These are phyloP conservation scores for Paragorgia papillata DNA, from an alignment of 92 coral and sea anemone species.

Conservation along the genomic window DNA sequence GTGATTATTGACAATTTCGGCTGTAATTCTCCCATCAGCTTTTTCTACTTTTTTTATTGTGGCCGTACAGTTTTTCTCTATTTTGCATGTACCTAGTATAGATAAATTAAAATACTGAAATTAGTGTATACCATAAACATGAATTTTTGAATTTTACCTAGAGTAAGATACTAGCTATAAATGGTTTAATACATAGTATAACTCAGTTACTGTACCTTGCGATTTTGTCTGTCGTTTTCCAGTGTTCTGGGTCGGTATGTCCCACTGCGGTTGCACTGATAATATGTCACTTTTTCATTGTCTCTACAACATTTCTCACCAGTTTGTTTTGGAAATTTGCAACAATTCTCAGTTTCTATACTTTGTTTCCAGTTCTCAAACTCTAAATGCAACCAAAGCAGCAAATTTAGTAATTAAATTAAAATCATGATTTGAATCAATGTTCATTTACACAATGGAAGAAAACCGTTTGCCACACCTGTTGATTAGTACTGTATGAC, in stretches of 20 bases:
- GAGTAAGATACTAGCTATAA: too few relatives aligned
- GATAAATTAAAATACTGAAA: not conserved
- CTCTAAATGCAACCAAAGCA: conserved; percentile 13
- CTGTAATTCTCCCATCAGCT: conserved; percentile 38
- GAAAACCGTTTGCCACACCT: too few relatives aligned
- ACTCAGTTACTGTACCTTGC: too few relatives aligned
- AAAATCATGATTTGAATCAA: not conserved
- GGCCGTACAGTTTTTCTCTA: conserved; percentile 56
- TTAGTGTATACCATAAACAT: too few relatives aligned
- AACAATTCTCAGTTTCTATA: conserved; percentile 49
- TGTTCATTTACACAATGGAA: too few relatives aligned
- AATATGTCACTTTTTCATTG: conserved; percentile 46
- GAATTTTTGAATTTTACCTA: too few relatives aligned
- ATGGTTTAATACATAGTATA: too few relatives aligned
- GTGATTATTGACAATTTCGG: conserved; percentile 51
- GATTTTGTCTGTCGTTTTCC: conserved; percentile 32
- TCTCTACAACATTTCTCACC: conserved; percentile 24
- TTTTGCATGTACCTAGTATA: conserved; percentile 68
- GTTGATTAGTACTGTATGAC: too few relatives aligned
- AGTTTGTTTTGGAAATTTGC: conserved; percentile 53
- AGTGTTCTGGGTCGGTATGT: conserved; percentile 34
- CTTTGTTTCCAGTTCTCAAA: conserved; percentile 60
- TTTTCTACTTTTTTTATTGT: conserved; percentile 37
- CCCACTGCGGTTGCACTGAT: conserved; percentile 60
- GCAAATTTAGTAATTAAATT: not conserved